Evolutionary conservation across 1,140 invertebrate species (phyloP).

Genomic region (Drosophila cardini): DNA sequence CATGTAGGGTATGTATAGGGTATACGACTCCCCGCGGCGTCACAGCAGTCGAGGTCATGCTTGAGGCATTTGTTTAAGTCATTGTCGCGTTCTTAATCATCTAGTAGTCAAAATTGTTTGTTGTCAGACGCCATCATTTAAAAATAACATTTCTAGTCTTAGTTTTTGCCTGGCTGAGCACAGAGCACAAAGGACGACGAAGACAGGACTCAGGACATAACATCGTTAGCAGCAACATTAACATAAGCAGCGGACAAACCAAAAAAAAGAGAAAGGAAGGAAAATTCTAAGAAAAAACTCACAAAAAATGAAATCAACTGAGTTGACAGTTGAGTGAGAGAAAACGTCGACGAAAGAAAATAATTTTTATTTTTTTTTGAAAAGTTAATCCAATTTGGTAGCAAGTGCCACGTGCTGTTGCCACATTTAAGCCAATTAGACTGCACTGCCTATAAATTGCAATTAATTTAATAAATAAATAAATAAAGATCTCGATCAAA

Average conservation of each 20-base stretch:
- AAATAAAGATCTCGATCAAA: slow-evolving; percentile 5
- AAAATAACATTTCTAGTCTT: slow-evolving; percentile 17
- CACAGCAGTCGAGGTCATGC: slow-evolving; percentile 15
- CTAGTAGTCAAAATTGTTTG: slow-evolving; percentile 17
- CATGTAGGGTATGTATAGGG: not conserved
- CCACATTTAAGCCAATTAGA: slow-evolving; percentile 42
- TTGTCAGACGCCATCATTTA: slow-evolving; percentile 28
- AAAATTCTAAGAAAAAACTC: slow-evolving; percentile 3
- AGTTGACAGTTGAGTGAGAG: not conserved
- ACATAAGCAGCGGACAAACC: not conserved
- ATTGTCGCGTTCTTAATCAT: slow-evolving; percentile 40
- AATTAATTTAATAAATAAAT: slow-evolving; percentile 37
- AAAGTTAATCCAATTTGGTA: slow-evolving; percentile 33
- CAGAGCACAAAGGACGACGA: not conserved
- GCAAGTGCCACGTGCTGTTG: slow-evolving; percentile 24
- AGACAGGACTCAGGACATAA: not conserved
- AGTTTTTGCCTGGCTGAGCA: not conserved
- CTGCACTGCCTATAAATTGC: slow-evolving; percentile 12
- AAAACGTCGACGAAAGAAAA: not conserved
- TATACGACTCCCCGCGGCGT: not conserved
- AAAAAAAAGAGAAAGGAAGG: not conserved
- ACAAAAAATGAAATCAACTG: slow-evolving; percentile 2
- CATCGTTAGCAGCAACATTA: slow-evolving; percentile 28
- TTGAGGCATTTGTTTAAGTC: slow-evolving; percentile 36
- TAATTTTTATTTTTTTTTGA: not conserved